Percentiles rank a stretch among this genome's conserved stretches.
phyloP scores from a whole-genome alignment of 2,113 vertebrate genomes.

The Paralichthys olivaceus region DNA sequence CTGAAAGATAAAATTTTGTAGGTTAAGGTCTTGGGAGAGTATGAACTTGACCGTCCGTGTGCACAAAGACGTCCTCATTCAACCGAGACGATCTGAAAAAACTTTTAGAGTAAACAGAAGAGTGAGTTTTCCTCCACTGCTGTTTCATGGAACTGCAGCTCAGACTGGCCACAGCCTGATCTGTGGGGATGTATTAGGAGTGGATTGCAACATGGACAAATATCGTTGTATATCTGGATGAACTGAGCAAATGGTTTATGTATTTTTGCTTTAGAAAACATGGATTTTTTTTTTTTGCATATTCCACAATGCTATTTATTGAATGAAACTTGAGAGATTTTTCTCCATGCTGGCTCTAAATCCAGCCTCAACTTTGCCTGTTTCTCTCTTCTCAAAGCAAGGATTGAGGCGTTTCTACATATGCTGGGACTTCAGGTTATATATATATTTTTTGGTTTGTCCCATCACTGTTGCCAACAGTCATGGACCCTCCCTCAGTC shows the following conservation, averaged over 20 bases:
- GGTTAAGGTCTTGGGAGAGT: constrained; percentile 26
- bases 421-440: constrained; percentile 71
- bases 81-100: constrained; percentile 34
- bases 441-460: constrained; percentile 27
- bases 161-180: constrained; percentile 21
- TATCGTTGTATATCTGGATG: constrained; percentile 57
- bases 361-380: constrained; percentile 67
- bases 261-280: constrained; percentile 64
- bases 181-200: constrained; percentile 61
- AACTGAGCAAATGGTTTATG: constrained; percentile 61
- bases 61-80: constrained; percentile 44
- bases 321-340: constrained; percentile 77
- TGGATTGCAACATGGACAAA: constrained; percentile 63
- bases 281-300: constrained; percentile 57
- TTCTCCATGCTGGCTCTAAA: constrained; percentile 75
- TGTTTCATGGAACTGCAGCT: constrained; percentile 14
- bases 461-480: constrained; percentile 74
- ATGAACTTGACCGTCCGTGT: constrained; percentile 16
- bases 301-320: constrained; percentile 81
- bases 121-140: constrained; percentile 18
- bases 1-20: constrained; percentile 21
- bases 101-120: neutral
- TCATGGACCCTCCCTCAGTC: constrained; percentile 61
- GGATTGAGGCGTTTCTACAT: constrained; percentile 60
- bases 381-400: constrained; percentile 71